phyloP scores from a whole-genome alignment of 2,113 vertebrate species.

The Sterna hirundo region DNA sequence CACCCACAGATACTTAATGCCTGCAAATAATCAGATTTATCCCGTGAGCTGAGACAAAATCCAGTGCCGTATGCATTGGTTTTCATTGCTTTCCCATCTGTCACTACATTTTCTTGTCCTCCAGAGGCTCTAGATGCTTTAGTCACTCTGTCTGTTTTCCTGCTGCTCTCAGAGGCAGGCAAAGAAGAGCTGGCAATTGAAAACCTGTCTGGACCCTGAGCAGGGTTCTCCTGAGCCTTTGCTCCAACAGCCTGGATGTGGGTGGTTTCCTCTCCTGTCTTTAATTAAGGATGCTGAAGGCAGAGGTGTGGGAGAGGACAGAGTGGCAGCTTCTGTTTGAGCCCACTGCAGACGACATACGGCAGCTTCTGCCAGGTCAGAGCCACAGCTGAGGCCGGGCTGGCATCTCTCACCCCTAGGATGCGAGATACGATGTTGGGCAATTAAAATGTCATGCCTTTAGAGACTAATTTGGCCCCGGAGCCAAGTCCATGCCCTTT shows the following conservation, averaged over 20 bases:
- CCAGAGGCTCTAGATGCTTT: not conserved
- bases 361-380: not conserved
- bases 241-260: accelerated
- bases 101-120: not conserved
- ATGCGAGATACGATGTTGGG: not conserved
- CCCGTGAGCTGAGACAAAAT: not conserved
- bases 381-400: not conserved
- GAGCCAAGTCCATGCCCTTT: accelerated
- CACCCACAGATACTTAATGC: not conserved
- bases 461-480: not conserved
- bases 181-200: not conserved
- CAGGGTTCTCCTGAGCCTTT: not conserved
- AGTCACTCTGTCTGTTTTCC: not conserved
- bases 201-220: not conserved
- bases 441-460: not conserved
- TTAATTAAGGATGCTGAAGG: not conserved
- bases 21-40: not conserved
- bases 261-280: not conserved
- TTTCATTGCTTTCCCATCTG: conserved; percentile 15
- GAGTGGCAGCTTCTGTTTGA: not conserved
- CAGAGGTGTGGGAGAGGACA: not conserved
- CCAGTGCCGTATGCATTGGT: accelerated
- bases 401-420: not conserved
- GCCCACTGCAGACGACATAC: not conserved
- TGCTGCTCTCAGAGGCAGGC: not conserved